Base-by-base conservation (phyloP, 1,140 invertebrate species). In the Fopius arisanus region DNA sequence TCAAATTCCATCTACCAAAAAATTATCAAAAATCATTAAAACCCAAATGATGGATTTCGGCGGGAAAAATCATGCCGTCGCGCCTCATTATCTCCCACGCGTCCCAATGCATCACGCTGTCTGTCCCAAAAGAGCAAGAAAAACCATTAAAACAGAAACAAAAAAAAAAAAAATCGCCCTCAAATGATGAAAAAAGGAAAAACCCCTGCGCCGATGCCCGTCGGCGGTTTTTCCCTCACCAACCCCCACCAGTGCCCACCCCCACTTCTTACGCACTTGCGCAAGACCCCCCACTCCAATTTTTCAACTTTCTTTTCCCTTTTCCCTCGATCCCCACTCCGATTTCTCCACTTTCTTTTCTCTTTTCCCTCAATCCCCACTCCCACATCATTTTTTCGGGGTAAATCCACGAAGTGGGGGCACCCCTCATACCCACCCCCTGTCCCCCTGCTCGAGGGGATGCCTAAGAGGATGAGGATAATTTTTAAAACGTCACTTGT, bases 61-160 rank as follows among this genome's bases (percentile, higher is more conserved):
- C 86, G 86, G 86, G 86, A 86, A 87, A 88, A 72, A 86, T 85
- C 81, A 81, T 83, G 86, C 81, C 82, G 7, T 23, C 84, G 75
- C 23, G 54, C 40, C 33, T 9, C 43, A 9, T 21, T 3, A 23
- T 16, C 21, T 4, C 63, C 76, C 80, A 81, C 81, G 79, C 76
- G 77, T 75, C 77, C 83, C 82, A 79, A 88, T 88, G 84, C 81
- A 86, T 88, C 83, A 86, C 81, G 78, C 82, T 82, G 81, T 81
- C 80, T 79, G 77, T 14, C 19, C 12, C 16, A 67, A 70, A 79
- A 78, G 75, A 78, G 71, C 69, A 65, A 76, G 72, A 78, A 75
- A 78, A 75, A 70, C 77, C 19, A 51, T 63, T 10, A 59, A 51
- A 75, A 59, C 66, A 54, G 41, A 23, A 43, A 75, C 28, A 40